Conservation (phyloP, 2,888 invertebrate genomes). For the Laspeyria flexula region DNA sequence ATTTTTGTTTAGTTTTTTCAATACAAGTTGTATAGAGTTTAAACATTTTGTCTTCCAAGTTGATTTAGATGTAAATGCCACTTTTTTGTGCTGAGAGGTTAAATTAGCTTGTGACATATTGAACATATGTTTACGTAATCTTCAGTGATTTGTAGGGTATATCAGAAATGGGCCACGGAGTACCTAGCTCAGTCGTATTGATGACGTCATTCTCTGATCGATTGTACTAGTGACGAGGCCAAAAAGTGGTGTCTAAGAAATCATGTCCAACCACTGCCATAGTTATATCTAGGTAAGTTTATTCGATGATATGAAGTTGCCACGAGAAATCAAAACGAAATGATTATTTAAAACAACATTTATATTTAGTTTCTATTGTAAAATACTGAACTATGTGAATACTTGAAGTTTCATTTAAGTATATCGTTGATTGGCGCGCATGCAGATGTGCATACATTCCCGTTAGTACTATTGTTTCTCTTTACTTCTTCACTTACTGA, state of each 20-base stretch:
- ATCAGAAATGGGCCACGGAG: not conserved
- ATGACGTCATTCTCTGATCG: slow-evolving; percentile 8
- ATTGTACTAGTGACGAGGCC: slow-evolving; percentile 16
- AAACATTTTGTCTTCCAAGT: slow-evolving; percentile 56
- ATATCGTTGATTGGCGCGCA: slow-evolving; percentile 28
- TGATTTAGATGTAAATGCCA: slow-evolving; percentile 27
- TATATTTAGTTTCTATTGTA: slow-evolving; percentile 14
- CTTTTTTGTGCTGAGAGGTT: slow-evolving; percentile 20
- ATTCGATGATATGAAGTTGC: slow-evolving; percentile 31
- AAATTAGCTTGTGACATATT: slow-evolving; percentile 12
- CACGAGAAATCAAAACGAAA: slow-evolving; percentile 13
- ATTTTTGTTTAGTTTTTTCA: slow-evolving; percentile 29
- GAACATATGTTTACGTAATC: slow-evolving; percentile 6
- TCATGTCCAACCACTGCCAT: slow-evolving; percentile 72
- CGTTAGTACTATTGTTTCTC: slow-evolving; percentile 22
- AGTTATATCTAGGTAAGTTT: slow-evolving; percentile 63
- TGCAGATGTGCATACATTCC: slow-evolving; percentile 45
- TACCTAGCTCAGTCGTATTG: not conserved
- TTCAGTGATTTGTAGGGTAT: not conserved
- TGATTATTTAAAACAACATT: slow-evolving; percentile 3
- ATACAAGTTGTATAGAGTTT: slow-evolving; percentile 36
- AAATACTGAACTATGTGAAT: slow-evolving; percentile 12
- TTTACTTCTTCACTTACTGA: slow-evolving; percentile 33
- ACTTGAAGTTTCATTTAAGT: slow-evolving; percentile 21
- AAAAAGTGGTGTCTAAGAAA: slow-evolving; percentile 31